Percentiles rank a stretch among this genome's conserved stretches.
phyloP scores from a whole-genome alignment of 1,140 invertebrate genomes.

The Drosophila kurseongensis region DNA sequence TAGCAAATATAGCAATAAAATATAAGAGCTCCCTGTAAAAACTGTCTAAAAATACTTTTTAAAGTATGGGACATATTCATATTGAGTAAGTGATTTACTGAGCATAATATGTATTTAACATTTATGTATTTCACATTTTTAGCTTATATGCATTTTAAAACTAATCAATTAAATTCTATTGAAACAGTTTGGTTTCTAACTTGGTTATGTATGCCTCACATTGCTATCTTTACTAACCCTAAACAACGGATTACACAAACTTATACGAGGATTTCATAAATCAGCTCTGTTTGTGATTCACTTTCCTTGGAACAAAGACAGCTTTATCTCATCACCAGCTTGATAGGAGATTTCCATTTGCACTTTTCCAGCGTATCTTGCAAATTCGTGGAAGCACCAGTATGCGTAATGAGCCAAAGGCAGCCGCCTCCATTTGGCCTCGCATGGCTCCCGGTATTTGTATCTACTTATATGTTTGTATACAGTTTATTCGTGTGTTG shows the following conservation, averaged over 20 bases:
- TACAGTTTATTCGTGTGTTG: neutral
- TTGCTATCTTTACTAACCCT: neutral
- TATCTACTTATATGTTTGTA: slow-evolving; percentile 5
- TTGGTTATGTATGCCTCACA: neutral
- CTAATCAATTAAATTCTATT: no score
- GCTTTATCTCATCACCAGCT: slow-evolving; percentile 25
- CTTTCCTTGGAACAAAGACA: slow-evolving; percentile 31
- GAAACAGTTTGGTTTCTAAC: neutral
- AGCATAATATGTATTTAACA: no score
- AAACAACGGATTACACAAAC: neutral
- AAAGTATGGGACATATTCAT: neutral
- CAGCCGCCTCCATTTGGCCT: slow-evolving; percentile 36
- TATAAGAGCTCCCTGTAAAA: no score
- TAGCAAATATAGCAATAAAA: no score
- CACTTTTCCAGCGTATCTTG: slow-evolving; percentile 26
- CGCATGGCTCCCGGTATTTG: slow-evolving; percentile 8
- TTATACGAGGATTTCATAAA: slow-evolving; percentile 12
- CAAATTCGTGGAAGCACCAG: slow-evolving; percentile 15
- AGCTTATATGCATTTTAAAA: no score
- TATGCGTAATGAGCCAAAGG: slow-evolving; percentile 23
- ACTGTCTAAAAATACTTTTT: neutral
- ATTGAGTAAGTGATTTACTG: no score
- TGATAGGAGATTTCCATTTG: slow-evolving; percentile 29
- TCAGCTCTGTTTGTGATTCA: slow-evolving; percentile 14
- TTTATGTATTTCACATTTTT: no score